phyloP scores from a whole-genome alignment of 2,888 invertebrate genomes.

The Spisula subtruncata region DNA sequence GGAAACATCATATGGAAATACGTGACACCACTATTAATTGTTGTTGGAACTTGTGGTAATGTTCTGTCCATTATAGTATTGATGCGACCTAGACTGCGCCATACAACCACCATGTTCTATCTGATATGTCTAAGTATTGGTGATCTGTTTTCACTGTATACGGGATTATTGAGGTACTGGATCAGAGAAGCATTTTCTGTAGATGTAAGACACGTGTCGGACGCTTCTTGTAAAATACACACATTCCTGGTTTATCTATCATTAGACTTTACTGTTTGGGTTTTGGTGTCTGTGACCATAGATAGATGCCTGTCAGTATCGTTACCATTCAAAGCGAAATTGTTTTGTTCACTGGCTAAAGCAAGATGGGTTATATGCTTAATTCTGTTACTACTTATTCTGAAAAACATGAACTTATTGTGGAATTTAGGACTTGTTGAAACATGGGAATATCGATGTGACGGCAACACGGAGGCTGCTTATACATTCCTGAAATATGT shows the following conservation, averaged over 20 bases:
- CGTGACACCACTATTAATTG: conserved; percentile 68
- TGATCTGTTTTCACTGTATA: conserved; percentile 73
- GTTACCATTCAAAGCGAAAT: conserved; percentile 79
- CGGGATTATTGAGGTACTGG: conserved; percentile 78
- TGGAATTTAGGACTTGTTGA: conserved; percentile 78
- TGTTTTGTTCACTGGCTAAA: conserved; percentile 76
- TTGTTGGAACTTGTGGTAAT: conserved; percentile 75
- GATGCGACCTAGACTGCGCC: conserved; percentile 64
- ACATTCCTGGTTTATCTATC: conserved; percentile 83
- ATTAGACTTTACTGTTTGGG: conserved; percentile 84
- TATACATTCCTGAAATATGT: conserved; percentile 55
- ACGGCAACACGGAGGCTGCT: conserved; percentile 35
- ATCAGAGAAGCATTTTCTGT: conserved; percentile 68
- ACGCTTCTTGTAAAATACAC: conserved; percentile 82
- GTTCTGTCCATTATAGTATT: conserved; percentile 72
- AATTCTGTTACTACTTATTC: conserved; percentile 64
- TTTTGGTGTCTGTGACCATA: conserved; percentile 83
- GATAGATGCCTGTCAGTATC: conserved; percentile 84
- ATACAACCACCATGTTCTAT: conserved; percentile 77
- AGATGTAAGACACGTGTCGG: conserved; percentile 75
- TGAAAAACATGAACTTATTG: conserved; percentile 83
- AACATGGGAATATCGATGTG: conserved; percentile 64
- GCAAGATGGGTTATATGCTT: conserved; percentile 73
- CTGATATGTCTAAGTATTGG: conserved; percentile 73
- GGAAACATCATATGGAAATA: conserved; percentile 71